Conservation (phyloP, 2,113 vertebrate species). For the Triplophysa siluroides region DNA sequence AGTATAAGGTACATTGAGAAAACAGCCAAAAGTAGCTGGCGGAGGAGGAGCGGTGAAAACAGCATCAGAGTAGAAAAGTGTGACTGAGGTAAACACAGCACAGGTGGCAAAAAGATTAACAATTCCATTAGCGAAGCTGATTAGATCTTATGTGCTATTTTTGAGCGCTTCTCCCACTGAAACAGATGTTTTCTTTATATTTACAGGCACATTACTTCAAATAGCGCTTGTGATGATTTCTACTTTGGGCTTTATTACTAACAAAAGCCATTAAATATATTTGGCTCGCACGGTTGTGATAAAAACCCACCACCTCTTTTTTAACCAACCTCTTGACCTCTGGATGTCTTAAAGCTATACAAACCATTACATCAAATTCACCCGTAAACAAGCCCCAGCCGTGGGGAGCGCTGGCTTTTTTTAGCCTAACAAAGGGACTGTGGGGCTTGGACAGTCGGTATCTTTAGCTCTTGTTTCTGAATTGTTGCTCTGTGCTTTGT, state of each 20-base stretch:
- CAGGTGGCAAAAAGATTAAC: constrained; percentile 8
- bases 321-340: background rate
- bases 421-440: constrained; percentile 26
- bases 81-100: background rate
- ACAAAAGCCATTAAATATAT: background rate
- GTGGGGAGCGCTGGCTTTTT: background rate
- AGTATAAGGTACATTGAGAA: background rate
- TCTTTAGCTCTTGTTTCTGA: constrained; percentile 27
- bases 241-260: background rate
- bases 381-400: constrained; percentile 18
- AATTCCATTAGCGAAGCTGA: constrained; percentile 4
- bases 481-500: constrained; percentile 56
- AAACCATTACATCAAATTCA: constrained; percentile 15
- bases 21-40: background rate
- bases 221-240: background rate
- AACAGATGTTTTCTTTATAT: constrained; percentile 4
- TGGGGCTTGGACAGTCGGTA: background rate
- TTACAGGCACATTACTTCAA: constrained; percentile 3
- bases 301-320: background rate
- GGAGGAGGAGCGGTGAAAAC: background rate
- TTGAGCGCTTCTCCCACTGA: background rate
- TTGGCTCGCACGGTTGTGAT: background rate
- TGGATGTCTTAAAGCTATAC: background rate
- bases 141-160: background rate
- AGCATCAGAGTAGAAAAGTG: background rate